Percentiles rank a stretch among this genome's conserved stretches.
These are phyloP conservation scores for Peromyscus aztecus DNA, from an alignment of 2,797 vertebrate species.

Conservation along the genomic window DNA sequence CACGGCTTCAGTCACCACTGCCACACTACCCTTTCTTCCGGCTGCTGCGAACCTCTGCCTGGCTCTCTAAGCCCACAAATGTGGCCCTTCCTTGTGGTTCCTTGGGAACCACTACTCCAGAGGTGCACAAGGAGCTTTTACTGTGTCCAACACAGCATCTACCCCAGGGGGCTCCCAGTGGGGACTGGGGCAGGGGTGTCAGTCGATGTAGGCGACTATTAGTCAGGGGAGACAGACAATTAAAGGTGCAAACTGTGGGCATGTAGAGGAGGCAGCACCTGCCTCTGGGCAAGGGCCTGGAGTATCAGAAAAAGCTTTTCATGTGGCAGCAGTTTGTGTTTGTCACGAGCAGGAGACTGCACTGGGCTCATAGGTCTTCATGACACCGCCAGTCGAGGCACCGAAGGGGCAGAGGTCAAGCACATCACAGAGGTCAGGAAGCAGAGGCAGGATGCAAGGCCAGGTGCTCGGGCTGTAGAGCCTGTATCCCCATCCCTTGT, in stretches of 20 bases:
- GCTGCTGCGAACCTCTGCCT: background rate
- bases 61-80: background rate
- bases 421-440: background rate
- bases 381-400: rapidly evolving
- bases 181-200: rapidly evolving
- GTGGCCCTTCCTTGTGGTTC: rapidly evolving
- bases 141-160: rapidly evolving
- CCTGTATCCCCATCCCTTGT: rapidly evolving
- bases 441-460: background rate
- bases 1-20: rapidly evolving
- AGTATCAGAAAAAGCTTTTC: background rate
- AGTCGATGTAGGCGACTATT: rapidly evolving
- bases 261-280: too few relatives aligned
- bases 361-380: background rate
- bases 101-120: rapidly evolving
- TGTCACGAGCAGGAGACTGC: rapidly evolving
- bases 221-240: too few relatives aligned
- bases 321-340: background rate
- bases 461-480: rapidly evolving
- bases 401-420: too few relatives aligned
- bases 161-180: background rate
- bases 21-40: background rate
- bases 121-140: rapidly evolving
- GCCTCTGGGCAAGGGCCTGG: background rate
- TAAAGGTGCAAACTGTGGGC: background rate